Evolutionary conservation across 2,888 invertebrate genomes (phyloP).

Genomic region (Dasypogon diadema): DNA sequence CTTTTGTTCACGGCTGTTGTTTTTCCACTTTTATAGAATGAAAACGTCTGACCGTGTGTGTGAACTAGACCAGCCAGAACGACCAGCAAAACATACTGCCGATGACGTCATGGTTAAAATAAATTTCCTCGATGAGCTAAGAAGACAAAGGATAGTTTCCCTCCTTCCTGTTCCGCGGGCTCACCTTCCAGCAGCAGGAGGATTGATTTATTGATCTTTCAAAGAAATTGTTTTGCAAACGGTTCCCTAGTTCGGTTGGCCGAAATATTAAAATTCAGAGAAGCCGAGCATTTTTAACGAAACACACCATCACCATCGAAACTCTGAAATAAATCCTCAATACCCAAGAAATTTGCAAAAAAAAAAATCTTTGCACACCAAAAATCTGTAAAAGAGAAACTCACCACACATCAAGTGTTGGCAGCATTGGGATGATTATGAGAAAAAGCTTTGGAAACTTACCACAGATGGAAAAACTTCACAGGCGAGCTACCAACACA

Average conservation of each 20-base stretch:
- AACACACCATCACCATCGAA: too few species aligned
- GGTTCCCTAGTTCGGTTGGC: too few species aligned
- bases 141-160: slow-evolving; percentile 22
- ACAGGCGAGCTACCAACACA: neutral
- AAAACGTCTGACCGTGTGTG: neutral
- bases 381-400: too few species aligned
- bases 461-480: slow-evolving; percentile 15
- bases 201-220: slow-evolving; percentile 37
- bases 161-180: neutral
- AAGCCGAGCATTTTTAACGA: too few species aligned
- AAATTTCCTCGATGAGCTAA: neutral
- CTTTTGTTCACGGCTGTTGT: neutral
- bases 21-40: neutral
- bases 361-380: neutral
- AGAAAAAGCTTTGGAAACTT: slow-evolving; percentile 26
- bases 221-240: neutral
- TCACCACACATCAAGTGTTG: slow-evolving; percentile 32
- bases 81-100: too few species aligned
- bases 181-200: neutral
- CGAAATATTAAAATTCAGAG: too few species aligned
- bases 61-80: neutral
- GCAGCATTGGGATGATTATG: neutral
- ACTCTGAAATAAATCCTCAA: neutral
- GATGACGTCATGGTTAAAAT: slow-evolving; percentile 35
- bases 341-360: neutral